Evolutionary conservation across 2,888 invertebrate genomes (phyloP), one percentile per base, ranked within the genome.

Genomic region (Odontocerum albicorne): DNA sequence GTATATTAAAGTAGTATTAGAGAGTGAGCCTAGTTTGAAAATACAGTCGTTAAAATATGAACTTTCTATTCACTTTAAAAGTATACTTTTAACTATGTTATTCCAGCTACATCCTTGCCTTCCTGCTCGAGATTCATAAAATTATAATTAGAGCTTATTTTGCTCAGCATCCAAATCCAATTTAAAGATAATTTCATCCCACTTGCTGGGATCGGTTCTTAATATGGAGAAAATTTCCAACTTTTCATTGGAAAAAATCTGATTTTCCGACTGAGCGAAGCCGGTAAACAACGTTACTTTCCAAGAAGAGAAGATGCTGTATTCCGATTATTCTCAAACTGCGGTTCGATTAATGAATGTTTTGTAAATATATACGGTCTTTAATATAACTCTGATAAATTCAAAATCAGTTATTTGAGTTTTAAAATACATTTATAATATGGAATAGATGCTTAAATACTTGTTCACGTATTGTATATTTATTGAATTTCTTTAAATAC

Each of bases 91-190:
- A n/a, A n/a, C n/a, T n/a, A n/a, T n/a, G n/a, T n/a, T n/a, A n/a
- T n/a, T n/a, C 35, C 7, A 35, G 13, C n/a, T 10, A 8, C 27
- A 27, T 27, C 27, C 4, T 27, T 10, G 4, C 19, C 8, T 2
- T 16, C n/a, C 19, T n/a, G 8, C 6, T 10, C 3, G 44, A 32
- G 32, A 3, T 32, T 44, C 32, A 31, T 31, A 31, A 27, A 44
- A 44, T 31, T 44, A 32, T 16, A 44, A 44, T 44, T 32, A 31
- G 44, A 44, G 31, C 44, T 31, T 44, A 44, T 44, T 44, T 32
- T 17, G 22, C 13, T 42, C 10, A 17, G 32, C 31, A 12, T 44
- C 16, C 32, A n/a, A 31, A 44, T 44, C 44, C 44, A 44, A 44
- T 44, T 44, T 44, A 2, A 16, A 32, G 31, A 32, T 27, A 44